A percentile compares a stretch with the other conserved stretches of the same genome.
Evolutionary conservation across 2,113 vertebrate genomes (phyloP).

Genomic region (Lichenostomus cassidix): DNA sequence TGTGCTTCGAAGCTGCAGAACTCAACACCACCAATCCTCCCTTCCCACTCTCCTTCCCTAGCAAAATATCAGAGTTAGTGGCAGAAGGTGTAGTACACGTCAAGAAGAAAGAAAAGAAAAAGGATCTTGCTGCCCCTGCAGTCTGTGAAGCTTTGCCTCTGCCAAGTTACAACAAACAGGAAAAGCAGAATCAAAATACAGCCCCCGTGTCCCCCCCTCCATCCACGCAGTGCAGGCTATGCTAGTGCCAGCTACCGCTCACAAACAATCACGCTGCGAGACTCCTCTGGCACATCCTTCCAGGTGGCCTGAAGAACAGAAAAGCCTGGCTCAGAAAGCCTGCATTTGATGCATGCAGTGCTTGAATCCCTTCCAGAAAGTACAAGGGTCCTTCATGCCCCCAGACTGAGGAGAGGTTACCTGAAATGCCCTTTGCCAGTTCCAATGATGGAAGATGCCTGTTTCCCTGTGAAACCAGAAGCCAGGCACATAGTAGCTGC

Average conservation of each 20-base stretch:
- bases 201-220: neutral
- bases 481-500: neutral
- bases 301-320: conserved; percentile 37
- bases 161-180: conserved; percentile 45
- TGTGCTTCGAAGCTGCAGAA: neutral
- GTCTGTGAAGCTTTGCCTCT: conserved; percentile 3
- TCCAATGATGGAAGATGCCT: neutral
- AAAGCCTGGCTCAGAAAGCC: conserved; percentile 8
- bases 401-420: neutral
- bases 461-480: neutral
- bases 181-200: conserved; percentile 50
- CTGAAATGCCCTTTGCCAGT: neutral
- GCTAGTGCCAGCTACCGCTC: neutral
- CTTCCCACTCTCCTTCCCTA: neutral
- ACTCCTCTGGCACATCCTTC: conserved; percentile 17
- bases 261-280: neutral
- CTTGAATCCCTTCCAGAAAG: conserved; percentile 1
- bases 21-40: neutral
- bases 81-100: neutral
- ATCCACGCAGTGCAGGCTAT: neutral
- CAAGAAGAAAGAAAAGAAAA: conserved; percentile 13
- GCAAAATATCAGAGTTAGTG: neutral
- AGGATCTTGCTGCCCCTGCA: neutral
- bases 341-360: neutral
- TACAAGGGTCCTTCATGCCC: neutral